These are phyloP conservation scores for Bicyclus anynana DNA, from an alignment of 1,140 invertebrate species.

Conservation along the genomic window DNA sequence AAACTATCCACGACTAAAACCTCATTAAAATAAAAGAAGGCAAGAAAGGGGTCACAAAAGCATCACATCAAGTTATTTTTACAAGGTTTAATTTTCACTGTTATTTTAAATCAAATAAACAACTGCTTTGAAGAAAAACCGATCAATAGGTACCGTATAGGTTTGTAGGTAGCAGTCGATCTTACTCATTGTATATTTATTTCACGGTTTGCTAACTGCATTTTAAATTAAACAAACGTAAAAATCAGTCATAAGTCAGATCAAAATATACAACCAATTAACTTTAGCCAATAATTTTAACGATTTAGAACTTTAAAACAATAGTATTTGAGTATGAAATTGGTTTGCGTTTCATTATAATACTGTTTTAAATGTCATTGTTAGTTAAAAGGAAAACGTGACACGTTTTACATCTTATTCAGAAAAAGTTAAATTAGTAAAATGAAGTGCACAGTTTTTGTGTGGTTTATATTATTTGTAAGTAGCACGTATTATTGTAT, in stretches of 20 bases:
- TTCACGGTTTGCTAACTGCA: slow-evolving; percentile 45
- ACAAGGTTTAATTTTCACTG: no score
- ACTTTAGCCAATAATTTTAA: neutral
- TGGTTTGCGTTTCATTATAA: neutral
- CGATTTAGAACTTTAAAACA: neutral
- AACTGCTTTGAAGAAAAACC: no score
- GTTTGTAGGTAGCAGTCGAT: no score
- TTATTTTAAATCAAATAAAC: no score
- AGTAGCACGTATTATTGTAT: no score
- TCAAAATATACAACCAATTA: neutral
- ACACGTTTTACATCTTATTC: neutral
- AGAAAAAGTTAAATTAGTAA: neutral
- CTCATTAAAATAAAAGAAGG: no score
- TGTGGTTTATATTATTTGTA: slow-evolving; percentile 10
- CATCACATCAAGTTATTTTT: no score
- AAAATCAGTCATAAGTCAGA: slow-evolving; percentile 4
- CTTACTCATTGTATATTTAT: slow-evolving; percentile 32
- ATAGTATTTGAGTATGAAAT: neutral
- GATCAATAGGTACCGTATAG: no score
- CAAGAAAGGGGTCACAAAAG: no score
- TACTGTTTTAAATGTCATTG: neutral
- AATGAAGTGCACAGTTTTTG: slow-evolving; percentile 7
- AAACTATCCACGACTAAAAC: no score
- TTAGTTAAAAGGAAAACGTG: neutral
- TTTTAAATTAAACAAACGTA: slow-evolving; percentile 21